Conservation (phyloP, 2,113 vertebrate genomes). For the Rhineura floridana region DNA sequence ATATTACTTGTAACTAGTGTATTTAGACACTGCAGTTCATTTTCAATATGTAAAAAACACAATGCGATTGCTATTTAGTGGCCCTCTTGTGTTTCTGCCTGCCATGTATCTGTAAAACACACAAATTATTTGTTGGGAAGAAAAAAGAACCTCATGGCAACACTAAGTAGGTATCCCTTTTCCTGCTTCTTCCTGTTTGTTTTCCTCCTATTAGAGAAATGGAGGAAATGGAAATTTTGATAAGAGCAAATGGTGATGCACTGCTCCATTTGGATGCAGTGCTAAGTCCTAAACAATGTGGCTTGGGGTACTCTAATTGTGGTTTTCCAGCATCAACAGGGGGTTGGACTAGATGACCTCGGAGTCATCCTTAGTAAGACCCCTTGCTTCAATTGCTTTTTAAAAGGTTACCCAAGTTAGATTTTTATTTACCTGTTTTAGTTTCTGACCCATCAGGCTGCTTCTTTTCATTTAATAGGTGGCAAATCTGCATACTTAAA, state of each 20-base stretch:
- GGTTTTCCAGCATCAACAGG: no score
- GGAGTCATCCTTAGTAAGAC: no score
- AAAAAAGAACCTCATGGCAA: background rate
- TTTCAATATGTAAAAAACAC: background rate
- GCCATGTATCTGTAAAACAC: background rate
- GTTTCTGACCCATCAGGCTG: constrained; percentile 19
- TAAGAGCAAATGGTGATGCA: background rate
- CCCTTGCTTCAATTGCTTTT: no score
- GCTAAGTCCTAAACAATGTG: no score
- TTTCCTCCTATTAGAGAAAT: background rate
- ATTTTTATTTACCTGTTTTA: background rate
- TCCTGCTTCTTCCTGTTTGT: no score
- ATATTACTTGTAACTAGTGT: background rate
- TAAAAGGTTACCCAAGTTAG: no score
- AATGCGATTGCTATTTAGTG: background rate
- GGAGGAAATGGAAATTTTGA: background rate
- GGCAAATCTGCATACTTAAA: background rate
- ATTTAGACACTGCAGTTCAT: background rate
- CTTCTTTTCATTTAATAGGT: background rate
- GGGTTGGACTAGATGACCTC: no score
- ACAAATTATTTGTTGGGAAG: background rate
- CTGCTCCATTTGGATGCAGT: no score
- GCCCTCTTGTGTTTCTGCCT: background rate
- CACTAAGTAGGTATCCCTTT: background rate
- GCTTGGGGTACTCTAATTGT: no score